Evolutionary conservation across 2,113 vertebrate species (phyloP), one percentile per base, ranked within the genome.

Genomic region (Mormyrus lacerda): DNA sequence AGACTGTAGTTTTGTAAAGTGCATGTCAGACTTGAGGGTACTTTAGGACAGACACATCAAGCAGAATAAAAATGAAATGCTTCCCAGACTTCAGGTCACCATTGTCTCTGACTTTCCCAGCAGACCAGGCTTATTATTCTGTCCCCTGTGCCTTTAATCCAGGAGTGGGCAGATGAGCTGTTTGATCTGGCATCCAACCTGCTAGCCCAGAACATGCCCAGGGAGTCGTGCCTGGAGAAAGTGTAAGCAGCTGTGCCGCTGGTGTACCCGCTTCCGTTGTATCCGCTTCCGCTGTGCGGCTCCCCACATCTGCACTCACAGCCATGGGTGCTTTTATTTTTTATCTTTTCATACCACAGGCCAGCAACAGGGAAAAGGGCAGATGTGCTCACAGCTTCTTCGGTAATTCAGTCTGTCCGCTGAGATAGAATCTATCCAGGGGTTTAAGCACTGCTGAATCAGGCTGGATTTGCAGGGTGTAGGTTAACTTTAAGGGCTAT

Each of bases 161-260:
- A 99, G 98, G 97, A 98, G 95, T 99, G 98, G 98, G 96, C 98
- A 79, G 97, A 97, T 89, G 97, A 98, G 93, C 96, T 99, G 91
- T 99, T 99, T 94, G 97, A 94, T 92, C 94, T 99, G 96, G 97
- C 97, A 19, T 98, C 98, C 73, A 99, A 99, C 93, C 91, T 99
- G 79, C 90, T 99, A 95, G 97, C 98, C 10, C 98, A 99, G 94
- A 99, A 99, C 93, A 97, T 98, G 97, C 98, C 98, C 69, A 97
- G 98, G 92, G 97, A 99, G 0, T 96, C 97, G 1, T 98, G 97
- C 95, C 96, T 99, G 91, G 97, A 99, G 93, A 99, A 99, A 96
- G 96, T 96, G 98, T 99, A 96, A 94, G 98, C 96, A 85, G 79
- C 55, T 48, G 24, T 44, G 73, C 11, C 2, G 27, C 19, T 17